Conservation (phyloP, 30 jellyfish, hydroid and myxozoan species). For the Aurelia aurita region DNA sequence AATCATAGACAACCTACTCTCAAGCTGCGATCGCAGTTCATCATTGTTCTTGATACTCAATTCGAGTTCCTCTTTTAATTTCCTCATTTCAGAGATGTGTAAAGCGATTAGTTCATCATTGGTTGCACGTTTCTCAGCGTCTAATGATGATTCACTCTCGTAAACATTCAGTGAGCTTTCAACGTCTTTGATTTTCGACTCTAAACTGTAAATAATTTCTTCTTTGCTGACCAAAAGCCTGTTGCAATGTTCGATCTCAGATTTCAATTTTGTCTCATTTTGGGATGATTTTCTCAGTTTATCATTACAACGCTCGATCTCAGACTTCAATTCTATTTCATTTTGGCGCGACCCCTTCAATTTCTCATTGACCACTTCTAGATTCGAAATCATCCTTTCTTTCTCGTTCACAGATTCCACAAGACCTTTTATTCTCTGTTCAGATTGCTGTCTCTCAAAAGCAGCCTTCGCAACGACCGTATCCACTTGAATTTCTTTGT, state of each 20-base stretch:
- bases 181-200: slow-evolving; percentile 9
- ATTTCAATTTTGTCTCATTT: neutral
- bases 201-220: neutral
- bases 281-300: neutral
- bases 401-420: slow-evolving; percentile 13
- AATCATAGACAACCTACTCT: slow-evolving; percentile 64
- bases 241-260: slow-evolving; percentile 15
- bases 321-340: slow-evolving; percentile 6
- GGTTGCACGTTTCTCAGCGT: slow-evolving; percentile 25
- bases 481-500: slow-evolving; percentile 65
- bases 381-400: slow-evolving; percentile 1
- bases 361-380: neutral
- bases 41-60: slow-evolving; percentile 72
- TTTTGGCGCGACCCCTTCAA: neutral
- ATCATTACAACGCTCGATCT: slow-evolving; percentile 2
- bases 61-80: slow-evolving; percentile 77
- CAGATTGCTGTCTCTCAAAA: slow-evolving; percentile 27
- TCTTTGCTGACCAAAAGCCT: slow-evolving; percentile 22
- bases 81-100: slow-evolving; percentile 90
- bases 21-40: slow-evolving; percentile 77
- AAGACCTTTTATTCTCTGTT: neutral
- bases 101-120: slow-evolving; percentile 69
- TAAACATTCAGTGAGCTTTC: slow-evolving; percentile 11
- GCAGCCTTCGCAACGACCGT: slow-evolving; percentile 41
- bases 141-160: neutral